Percentiles rank a stretch among this genome's conserved stretches.
Evolutionary conservation across 2,888 invertebrate species (phyloP).

Genomic region (Polyploca ridens): DNA sequence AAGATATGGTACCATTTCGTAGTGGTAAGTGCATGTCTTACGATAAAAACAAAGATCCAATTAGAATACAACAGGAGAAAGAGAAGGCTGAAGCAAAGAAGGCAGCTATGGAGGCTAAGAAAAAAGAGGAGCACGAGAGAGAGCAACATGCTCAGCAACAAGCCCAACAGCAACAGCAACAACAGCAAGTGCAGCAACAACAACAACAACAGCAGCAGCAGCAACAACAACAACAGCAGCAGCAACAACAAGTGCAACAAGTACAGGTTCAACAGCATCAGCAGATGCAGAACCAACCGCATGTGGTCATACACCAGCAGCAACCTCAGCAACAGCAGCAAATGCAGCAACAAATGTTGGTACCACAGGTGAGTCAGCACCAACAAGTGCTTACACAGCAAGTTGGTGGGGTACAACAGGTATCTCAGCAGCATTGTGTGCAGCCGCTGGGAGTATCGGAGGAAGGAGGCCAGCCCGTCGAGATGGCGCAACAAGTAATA

Average conservation of each 20-base stretch:
- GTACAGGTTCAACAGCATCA: conserved; percentile 76
- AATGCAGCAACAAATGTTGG: conserved; percentile 79
- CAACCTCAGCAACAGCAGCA: conserved; percentile 65
- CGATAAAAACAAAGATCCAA: conserved; percentile 81
- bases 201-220: conserved; percentile 61
- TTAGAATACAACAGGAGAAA: conserved; percentile 78
- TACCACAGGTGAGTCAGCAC: conserved; percentile 81
- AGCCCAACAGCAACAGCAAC: conserved; percentile 33
- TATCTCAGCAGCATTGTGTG: conserved; percentile 78
- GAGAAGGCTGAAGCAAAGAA: conserved; percentile 80
- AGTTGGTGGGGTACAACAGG: conserved; percentile 71
- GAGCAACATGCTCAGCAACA: conserved; percentile 72
- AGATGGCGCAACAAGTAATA: conserved; percentile 87
- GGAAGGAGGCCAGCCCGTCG: conserved; percentile 81
- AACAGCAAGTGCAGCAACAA: conserved; percentile 60
- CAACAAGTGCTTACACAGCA: conserved; percentile 78
- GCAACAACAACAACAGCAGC: conserved; percentile 70
- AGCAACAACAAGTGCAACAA: conserved; percentile 71
- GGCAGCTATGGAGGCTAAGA: conserved; percentile 79
- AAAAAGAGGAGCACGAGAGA: conserved; percentile 77
- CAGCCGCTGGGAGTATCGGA: conserved; percentile 79
- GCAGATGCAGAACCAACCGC: conserved; percentile 72
- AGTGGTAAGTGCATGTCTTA: conserved; percentile 83
- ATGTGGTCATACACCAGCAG: conserved; percentile 75
- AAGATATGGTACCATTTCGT: conserved; percentile 80